Base-by-base conservation (phyloP, 2,888 invertebrate species). In the Fissipunctia ypsillon region DNA sequence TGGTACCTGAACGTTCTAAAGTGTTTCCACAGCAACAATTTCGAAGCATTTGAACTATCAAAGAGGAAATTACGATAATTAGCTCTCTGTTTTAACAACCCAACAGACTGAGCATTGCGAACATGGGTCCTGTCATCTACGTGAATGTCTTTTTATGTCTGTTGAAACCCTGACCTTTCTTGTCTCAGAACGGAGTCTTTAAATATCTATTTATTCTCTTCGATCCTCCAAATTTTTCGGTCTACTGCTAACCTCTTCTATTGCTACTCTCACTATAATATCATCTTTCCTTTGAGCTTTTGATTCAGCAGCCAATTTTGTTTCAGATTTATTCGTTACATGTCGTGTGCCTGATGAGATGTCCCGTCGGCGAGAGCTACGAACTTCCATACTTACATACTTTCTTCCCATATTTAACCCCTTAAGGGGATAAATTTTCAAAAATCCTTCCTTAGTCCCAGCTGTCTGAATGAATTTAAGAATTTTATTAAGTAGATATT, bases 1-100 rank as follows among this genome's bases (percentile, higher is more conserved):
- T 43, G n/a, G 19, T 50, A 59, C 28, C 14, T 52, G 28, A 59
- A 52, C 38, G 59, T 28, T 77, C 59, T 68, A 28, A 77, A 68
- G 69, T 60, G 22, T 68, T 77, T 77, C 74, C 59, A 45, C 28
- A 45, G 25, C 35, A 59, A 38, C 35, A 28, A 67, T 67, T 74
- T 59, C 50, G 9, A 50, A 28, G 25, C 43, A 75, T 52, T 77
- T 28, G 22, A 77, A 77, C 31, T 31, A 60, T 69, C 45, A 68
- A 52, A 45, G 50, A 38, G 28, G 28, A 41, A 31, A 45, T 52
- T 68, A 68, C 22, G 43, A 52, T 45, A 59, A 60, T 74, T 28
- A 12, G 28, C n/a, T 59, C 50, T 59, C 68, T 9, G 7, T 45
- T n/a, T n/a, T 60, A 67, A 43, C 45, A 31, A 60, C 22, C 28